Base-by-base conservation (phyloP, 2,888 invertebrate species). In the Linnaemya vulpina region DNA sequence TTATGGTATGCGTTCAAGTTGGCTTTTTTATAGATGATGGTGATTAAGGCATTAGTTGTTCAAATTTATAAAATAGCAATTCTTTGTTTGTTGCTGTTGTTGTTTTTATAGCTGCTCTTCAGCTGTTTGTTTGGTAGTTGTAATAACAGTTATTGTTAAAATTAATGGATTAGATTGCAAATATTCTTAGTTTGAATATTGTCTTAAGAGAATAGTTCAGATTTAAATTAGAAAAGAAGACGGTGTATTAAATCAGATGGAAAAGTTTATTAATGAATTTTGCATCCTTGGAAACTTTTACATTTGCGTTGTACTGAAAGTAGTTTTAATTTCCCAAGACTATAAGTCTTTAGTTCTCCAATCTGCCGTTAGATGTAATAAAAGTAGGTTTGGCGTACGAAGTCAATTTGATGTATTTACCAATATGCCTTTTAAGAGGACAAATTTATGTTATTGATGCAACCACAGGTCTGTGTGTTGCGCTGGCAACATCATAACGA, bases 31-130 rank as follows among this genome's bases (percentile, higher is more conserved):
- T 9, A 13, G 58, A 35, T 5, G 11, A 9, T 13, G 13, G 3
- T 38, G 17, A 75, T 63, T 20, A 74, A 51, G 49, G n/a, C 51
- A 22, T 35, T 75, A 51, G 51, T 38, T 74, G 49, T 74, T 15
- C 25, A 25, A 25, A 9, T 63, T 38, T 40, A 13, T n/a, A 22
- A 17, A 53, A 53, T 75, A 63, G 25, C 15, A 30, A 30, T 30
- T 30, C 5, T 5, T 46, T 51, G 25, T 75, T 63, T 13, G n/a
- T 51, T 13, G 22, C 11, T 40, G 40, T 40, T 75, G 40, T 53
- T 53, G 15, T 46, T 60, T 30, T 17, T 20, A 62, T 38, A 38
- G 17, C 63, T 22, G 15, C 13, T 7, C 35, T 71, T 13, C n/a
- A 17, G 46, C 10, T 30, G 46, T 5, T 53, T 3, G 7, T 40